Conservation (phyloP, 2,113 vertebrate species). For the Antigone vipio region DNA sequence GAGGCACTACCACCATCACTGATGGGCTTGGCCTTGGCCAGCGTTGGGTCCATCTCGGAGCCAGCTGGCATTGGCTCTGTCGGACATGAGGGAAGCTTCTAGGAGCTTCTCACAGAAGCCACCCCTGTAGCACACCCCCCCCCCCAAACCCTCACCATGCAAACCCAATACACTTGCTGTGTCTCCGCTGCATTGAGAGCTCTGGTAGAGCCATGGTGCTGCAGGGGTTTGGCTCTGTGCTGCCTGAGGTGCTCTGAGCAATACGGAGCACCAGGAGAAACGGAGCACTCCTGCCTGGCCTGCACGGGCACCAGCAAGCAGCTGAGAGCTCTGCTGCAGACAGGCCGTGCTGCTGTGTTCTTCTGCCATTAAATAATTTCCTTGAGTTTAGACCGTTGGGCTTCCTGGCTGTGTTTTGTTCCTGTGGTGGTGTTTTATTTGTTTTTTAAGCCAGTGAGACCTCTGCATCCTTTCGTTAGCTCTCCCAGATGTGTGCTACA, state of each 20-base stretch:
- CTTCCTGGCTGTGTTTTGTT: neutral
- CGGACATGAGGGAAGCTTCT: too few species aligned
- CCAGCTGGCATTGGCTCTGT: too few species aligned
- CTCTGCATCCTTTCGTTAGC: neutral
- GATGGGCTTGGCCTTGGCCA: too few species aligned
- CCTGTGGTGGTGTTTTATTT: neutral
- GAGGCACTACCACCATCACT: too few species aligned
- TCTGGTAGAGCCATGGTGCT: neutral
- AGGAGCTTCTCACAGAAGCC: too few species aligned
- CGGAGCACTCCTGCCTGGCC: neutral
- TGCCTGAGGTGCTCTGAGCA: neutral
- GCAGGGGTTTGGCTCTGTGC: neutral
- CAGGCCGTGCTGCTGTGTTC: neutral
- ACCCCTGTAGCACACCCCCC: too few species aligned
- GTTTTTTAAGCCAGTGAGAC: neutral
- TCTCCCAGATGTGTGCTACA: neutral
- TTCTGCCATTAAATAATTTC: neutral
- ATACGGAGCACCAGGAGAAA: neutral
- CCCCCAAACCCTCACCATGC: too few species aligned
- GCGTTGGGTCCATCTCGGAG: too few species aligned
- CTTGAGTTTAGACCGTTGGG: neutral
- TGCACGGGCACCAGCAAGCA: accelerated
- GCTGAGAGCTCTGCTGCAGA: neutral
- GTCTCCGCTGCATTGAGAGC: neutral
- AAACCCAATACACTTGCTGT: neutral